Evolutionary conservation across 2,888 invertebrate species (phyloP), one percentile per base, ranked within the genome.

Genomic region (Heliconius hortense): DNA sequence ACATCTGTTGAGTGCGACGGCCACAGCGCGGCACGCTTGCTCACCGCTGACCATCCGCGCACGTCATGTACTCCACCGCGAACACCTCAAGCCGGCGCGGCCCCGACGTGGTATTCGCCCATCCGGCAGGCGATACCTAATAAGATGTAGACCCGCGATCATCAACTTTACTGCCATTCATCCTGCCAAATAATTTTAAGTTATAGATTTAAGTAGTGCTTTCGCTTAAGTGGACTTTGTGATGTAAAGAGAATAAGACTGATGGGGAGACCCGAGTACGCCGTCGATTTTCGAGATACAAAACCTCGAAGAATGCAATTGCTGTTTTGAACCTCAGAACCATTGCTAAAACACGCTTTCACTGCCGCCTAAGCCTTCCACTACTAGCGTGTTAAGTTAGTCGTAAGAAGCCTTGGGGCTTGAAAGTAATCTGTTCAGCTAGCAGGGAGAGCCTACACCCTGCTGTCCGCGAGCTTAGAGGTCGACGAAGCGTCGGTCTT

Each of bases 1-100:
- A 86, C 92, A 92, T 90, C 92, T 92, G 93, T 93, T 92, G 92
- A 91, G 90, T 87, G 88, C 83, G 81, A 80, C 84, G 83, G 83
- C 81, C 84, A 82, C 86, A 81, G 82, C 87, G 88, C 88, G 88
- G 82, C 91, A 90, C 92, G 92, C 92, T 92, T 92, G 80, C 89
- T 87, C 87, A 90, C 90, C 86, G 89, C 91, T 87, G 84, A 82
- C 86, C 89, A 89, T 87, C 78, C 87, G 88, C 86, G 87, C 91
- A 88, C 77, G 87, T 80, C 89, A 91, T 90, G 90, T 82, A 82
- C 84, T 83, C 81, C 81, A 85, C 85, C 83, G 86, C 84, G 79
- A 80, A 82, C 82, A 74, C 78, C 82, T 79, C 81, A 77, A 81
- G 78, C 78, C 81, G 83, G 81, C 83, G 85, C 85, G 86, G 85